phyloP scores from a whole-genome alignment of 1,140 invertebrate species.

The Eubasilissa regina region DNA sequence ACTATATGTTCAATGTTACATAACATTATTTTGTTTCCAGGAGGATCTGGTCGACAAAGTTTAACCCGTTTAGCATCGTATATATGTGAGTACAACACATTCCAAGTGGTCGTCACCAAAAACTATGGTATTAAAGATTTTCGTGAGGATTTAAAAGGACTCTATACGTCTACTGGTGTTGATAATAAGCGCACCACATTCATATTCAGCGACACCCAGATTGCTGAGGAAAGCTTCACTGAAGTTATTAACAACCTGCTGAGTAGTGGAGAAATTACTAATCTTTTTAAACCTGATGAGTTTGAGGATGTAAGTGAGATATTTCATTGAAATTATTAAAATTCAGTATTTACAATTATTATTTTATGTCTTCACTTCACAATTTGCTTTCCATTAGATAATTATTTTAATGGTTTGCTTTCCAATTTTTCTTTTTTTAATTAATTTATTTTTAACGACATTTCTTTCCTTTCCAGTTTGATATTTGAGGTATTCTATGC shows the following conservation, averaged over 20 bases:
- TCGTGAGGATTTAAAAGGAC: constrained; percentile 85
- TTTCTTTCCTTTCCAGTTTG: too few species aligned
- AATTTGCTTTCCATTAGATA: too few species aligned
- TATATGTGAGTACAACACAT: constrained; percentile 83
- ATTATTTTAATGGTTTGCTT: too few species aligned
- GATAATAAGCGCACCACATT: constrained; percentile 84
- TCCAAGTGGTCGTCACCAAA: constrained; percentile 85
- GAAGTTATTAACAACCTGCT: constrained; percentile 91
- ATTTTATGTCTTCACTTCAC: too few species aligned
- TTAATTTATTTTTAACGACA: too few species aligned
- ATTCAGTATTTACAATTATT: too few species aligned
- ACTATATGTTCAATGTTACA: too few species aligned
- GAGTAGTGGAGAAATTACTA: constrained; percentile 88
- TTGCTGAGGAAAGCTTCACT: constrained; percentile 86
- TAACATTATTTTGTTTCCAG: constrained; percentile 65
- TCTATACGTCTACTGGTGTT: constrained; percentile 82
- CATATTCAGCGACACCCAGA: constrained; percentile 88
- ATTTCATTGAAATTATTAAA: too few species aligned
- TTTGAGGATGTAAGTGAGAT: constrained; percentile 81
- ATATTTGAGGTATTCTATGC: too few species aligned
- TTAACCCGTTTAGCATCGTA: constrained; percentile 83
- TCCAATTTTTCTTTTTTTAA: too few species aligned
- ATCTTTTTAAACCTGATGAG: constrained; percentile 87
- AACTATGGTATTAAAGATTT: constrained; percentile 85
- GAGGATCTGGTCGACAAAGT: constrained; percentile 89